Percentiles rank a stretch among this genome's conserved stretches.
phyloP scores from a whole-genome alignment of 2,797 vertebrate genomes.

The Girardinus metallicus region DNA sequence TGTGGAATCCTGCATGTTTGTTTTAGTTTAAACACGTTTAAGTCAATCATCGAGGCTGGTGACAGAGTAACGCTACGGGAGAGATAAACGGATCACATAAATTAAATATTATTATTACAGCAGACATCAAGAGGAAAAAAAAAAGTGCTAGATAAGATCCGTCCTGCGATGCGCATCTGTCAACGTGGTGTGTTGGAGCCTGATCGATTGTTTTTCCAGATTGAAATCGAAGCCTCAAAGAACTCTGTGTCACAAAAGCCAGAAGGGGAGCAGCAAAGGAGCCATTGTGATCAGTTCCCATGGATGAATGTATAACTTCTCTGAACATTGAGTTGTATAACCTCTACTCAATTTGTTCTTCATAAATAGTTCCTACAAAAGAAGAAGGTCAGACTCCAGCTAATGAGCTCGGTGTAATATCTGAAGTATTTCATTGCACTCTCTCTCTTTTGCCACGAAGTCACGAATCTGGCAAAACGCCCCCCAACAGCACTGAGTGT shows the following conservation, averaged over 20 bases:
- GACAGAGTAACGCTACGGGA: not conserved
- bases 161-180: not conserved
- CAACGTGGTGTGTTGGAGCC: not conserved
- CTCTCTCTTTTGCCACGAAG: not conserved
- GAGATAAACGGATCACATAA: not conserved
- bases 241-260: not conserved
- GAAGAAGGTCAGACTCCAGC: not conserved
- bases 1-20: too few relatives aligned
- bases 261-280: not conserved
- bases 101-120: not conserved
- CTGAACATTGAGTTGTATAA: not conserved
- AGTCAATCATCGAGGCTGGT: not conserved
- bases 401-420: not conserved
- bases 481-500: not conserved
- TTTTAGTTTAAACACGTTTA: not conserved
- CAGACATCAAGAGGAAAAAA: not conserved
- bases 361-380: not conserved
- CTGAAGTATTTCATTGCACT: not conserved
- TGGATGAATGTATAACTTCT: not conserved
- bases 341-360: not conserved
- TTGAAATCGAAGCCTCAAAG: not conserved
- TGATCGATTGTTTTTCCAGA: not conserved
- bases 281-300: not conserved
- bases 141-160: not conserved
- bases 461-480: not conserved